phyloP scores from a whole-genome alignment of 2,113 vertebrate species.

The Gymnorhina tibicen region DNA sequence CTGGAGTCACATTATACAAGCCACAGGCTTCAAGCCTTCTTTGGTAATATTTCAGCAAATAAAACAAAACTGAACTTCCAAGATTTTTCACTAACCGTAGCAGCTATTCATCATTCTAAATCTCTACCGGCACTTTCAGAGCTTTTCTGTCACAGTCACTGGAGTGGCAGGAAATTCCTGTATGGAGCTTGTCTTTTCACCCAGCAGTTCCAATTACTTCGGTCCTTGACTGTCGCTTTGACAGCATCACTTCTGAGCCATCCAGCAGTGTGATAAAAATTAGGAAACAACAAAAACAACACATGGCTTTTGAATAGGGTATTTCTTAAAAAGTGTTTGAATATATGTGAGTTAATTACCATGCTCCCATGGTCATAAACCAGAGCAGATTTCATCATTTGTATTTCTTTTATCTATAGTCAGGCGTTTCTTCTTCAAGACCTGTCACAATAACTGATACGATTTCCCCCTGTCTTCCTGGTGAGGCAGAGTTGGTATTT shows the following conservation, averaged over 20 bases:
- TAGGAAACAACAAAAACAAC: conserved; percentile 54
- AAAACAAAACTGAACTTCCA: conserved; percentile 53
- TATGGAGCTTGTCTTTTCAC: conserved; percentile 55
- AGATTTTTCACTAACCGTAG: conserved; percentile 37
- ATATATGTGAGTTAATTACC: conserved; percentile 42
- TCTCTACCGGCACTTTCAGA: conserved; percentile 47
- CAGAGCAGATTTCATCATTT: background rate
- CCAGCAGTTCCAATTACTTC: conserved; percentile 68
- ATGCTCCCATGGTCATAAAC: conserved; percentile 2
- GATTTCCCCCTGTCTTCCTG: background rate
- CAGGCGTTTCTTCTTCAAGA: background rate
- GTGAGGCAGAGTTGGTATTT: background rate
- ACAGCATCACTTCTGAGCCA: conserved; percentile 55
- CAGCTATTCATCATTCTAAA: conserved; percentile 66
- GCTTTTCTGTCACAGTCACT: conserved; percentile 50
- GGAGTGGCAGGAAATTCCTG: conserved; percentile 58
- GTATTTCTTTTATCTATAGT: conserved; percentile 43
- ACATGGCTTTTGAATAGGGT: background rate
- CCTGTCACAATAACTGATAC: conserved; percentile 32
- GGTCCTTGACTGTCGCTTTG: conserved; percentile 48
- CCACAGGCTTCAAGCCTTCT: conserved; percentile 28
- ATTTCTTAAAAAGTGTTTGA: conserved; percentile 28
- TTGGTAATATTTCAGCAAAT: conserved; percentile 52
- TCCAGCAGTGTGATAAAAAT: conserved; percentile 41
- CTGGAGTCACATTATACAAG: conserved; percentile 42